A percentile compares a stretch with the other conserved stretches of the same genome.
These are phyloP conservation scores for Regulus satrapa DNA, from an alignment of 2,113 vertebrate species.

Conservation along the genomic window DNA sequence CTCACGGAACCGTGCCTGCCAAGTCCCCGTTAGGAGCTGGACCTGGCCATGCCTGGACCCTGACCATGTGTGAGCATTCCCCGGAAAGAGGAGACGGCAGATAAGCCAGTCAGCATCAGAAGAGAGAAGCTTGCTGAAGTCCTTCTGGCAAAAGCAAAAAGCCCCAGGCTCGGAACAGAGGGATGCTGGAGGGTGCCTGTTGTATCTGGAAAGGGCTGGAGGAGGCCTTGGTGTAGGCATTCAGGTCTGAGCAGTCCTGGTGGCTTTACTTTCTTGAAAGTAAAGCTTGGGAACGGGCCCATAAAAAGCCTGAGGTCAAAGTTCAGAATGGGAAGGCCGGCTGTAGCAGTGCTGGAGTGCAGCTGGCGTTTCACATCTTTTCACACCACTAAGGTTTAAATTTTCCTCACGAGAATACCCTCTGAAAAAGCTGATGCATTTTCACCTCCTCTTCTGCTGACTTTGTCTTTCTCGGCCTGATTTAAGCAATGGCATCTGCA, in stretches of 20 bases:
- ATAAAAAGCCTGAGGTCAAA: neutral
- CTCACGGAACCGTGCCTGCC: neutral
- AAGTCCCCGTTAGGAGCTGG: neutral
- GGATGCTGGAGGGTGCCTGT: neutral
- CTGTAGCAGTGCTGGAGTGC: neutral
- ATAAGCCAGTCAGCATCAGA: neutral
- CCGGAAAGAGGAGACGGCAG: neutral
- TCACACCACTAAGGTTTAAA: neutral
- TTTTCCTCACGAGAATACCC: neutral
- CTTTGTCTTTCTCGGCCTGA: neutral
- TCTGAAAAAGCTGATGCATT: neutral
- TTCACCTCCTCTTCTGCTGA: slow-evolving; percentile 3
- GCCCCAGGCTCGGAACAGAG: neutral
- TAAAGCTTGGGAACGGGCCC: neutral
- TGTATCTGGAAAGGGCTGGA: neutral
- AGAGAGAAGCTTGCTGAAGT: neutral
- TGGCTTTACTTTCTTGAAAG: neutral
- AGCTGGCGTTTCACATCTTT: neutral
- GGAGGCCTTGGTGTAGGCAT: neutral
- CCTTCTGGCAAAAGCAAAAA: neutral
- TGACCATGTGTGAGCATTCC: fast-evolving
- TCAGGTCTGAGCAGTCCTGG: slow-evolving; percentile 3
- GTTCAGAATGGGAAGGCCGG: neutral
- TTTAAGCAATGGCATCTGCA: neutral
- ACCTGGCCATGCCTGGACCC: neutral